These are phyloP conservation scores for Stichopus chloronotus DNA, from an alignment of 35 echinoderm and acorn worm genomes.

Conservation along the genomic window DNA sequence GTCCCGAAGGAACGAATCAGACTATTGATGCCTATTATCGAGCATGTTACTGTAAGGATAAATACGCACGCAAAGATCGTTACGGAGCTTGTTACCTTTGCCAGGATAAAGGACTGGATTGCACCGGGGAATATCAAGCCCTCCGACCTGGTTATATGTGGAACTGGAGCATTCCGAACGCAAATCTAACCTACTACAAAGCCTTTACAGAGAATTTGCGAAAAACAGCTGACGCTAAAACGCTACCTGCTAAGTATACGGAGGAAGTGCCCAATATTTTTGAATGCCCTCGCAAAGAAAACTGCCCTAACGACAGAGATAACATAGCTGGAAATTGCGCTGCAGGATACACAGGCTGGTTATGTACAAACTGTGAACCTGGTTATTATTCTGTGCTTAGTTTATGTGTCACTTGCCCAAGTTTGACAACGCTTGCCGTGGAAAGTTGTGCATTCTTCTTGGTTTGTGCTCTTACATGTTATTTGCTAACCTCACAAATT, in stretches of 20 bases:
- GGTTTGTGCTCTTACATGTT: neutral
- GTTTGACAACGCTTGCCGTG: neutral
- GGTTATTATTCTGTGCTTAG: constrained; percentile 30
- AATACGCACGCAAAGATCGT: constrained; percentile 32
- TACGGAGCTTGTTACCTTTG: constrained; percentile 35
- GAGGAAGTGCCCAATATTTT: neutral
- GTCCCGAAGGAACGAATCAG: constrained; percentile 53
- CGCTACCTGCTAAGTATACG: neutral
- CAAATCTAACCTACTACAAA: neutral
- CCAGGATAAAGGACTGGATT: constrained; percentile 27
- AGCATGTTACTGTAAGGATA: constrained; percentile 49
- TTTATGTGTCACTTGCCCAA: constrained; percentile 2
- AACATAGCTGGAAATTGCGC: neutral
- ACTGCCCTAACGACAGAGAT: neutral
- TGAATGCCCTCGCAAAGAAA: constrained; percentile 5
- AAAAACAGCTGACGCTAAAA: neutral
- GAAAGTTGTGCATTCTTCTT: neutral
- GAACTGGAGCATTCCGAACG: constrained; percentile 7
- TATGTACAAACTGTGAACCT: constrained; percentile 27
- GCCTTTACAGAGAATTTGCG: constrained; percentile 17
- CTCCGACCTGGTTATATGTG: constrained; percentile 42
- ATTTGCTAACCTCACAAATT: neutral
- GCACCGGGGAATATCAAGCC: constrained; percentile 24
- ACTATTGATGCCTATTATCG: constrained; percentile 9
- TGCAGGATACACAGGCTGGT: constrained; percentile 49